A percentile compares a stretch with the other conserved stretches of the same genome.
These are phyloP conservation scores for Cromileptes altivelis DNA, from an alignment of 2,113 vertebrate genomes.

Conservation along the genomic window DNA sequence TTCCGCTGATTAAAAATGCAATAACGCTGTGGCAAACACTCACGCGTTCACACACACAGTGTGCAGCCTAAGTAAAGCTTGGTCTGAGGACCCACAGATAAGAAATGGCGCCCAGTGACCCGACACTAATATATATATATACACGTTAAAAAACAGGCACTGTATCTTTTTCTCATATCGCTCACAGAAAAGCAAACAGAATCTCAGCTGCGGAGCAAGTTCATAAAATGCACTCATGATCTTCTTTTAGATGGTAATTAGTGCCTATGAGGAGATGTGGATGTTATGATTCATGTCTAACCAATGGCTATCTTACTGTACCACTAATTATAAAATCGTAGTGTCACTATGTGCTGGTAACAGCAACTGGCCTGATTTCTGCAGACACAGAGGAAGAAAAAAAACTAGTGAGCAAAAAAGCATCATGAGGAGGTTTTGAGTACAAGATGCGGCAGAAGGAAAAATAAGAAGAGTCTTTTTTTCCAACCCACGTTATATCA, in stretches of 20 bases:
- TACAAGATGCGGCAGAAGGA: slow-evolving; percentile 25
- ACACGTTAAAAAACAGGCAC: not conserved
- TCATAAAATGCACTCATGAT: slow-evolving; percentile 20
- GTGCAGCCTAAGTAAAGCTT: slow-evolving; percentile 20
- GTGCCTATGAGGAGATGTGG: slow-evolving; percentile 31
- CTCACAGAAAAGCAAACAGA: slow-evolving; percentile 27
- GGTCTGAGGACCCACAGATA: slow-evolving; percentile 40
- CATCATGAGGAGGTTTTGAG: slow-evolving; percentile 38
- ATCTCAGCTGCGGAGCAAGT: not conserved
- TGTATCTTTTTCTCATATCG: slow-evolving; percentile 28
- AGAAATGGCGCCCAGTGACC: slow-evolving; percentile 45
- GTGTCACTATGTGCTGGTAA: slow-evolving; percentile 20
- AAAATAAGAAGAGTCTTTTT: slow-evolving; percentile 63
- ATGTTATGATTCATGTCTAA: slow-evolving; percentile 59
- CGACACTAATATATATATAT: slow-evolving; percentile 28
- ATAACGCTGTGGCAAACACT: slow-evolving; percentile 52
- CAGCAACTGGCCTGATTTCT: slow-evolving; percentile 41
- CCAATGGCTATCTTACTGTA: slow-evolving; percentile 40
- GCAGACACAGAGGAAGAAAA: not conserved
- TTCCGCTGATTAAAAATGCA: slow-evolving; percentile 80
- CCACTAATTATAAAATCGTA: slow-evolving; percentile 45
- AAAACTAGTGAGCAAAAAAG: slow-evolving; percentile 32
- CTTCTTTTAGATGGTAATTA: slow-evolving; percentile 57
- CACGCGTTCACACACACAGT: not conserved
- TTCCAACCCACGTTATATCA: slow-evolving; percentile 64